These are phyloP conservation scores for Anguilla pacifica DNA, from an alignment of 2,797 vertebrate species.

Conservation along the genomic window DNA sequence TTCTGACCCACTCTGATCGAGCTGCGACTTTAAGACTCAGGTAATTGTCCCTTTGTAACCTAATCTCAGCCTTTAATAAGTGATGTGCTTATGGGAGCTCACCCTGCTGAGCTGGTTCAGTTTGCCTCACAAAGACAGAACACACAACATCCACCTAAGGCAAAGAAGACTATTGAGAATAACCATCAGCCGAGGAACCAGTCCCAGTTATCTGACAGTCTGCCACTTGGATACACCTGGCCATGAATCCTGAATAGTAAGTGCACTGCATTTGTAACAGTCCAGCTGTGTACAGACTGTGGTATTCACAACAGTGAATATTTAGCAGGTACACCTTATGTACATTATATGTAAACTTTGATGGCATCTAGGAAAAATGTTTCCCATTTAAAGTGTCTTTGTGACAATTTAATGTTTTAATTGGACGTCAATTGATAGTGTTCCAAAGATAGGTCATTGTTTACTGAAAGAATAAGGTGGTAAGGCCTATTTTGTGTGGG, in stretches of 20 bases:
- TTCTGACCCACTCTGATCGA: neutral
- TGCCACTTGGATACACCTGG: neutral
- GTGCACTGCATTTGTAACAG: conserved; percentile 45
- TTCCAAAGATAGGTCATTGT: neutral
- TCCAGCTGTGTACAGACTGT: neutral
- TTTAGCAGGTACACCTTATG: neutral
- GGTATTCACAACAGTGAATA: neutral
- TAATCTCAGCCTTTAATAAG: conserved; percentile 57
- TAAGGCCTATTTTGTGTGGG: neutral
- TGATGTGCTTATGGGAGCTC: conserved; percentile 41
- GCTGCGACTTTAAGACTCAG: conserved; percentile 54
- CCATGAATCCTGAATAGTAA: conserved; percentile 82
- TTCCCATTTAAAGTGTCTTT: conserved; percentile 6
- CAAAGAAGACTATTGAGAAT: conserved; percentile 13
- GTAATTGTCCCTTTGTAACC: conserved; percentile 53
- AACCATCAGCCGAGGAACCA: conserved; percentile 7
- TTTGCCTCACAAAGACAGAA: conserved; percentile 40
- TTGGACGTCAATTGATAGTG: neutral
- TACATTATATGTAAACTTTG: neutral
- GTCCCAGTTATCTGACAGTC: neutral
- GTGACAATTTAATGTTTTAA: neutral
- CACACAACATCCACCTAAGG: conserved; percentile 14
- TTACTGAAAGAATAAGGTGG: neutral
- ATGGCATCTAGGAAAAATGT: neutral
- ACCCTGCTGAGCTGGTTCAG: conserved; percentile 43